Evolutionary conservation across 2,797 vertebrate genomes (phyloP), one percentile per base, ranked within the genome.

Genomic region (Astyanax mexicanus): DNA sequence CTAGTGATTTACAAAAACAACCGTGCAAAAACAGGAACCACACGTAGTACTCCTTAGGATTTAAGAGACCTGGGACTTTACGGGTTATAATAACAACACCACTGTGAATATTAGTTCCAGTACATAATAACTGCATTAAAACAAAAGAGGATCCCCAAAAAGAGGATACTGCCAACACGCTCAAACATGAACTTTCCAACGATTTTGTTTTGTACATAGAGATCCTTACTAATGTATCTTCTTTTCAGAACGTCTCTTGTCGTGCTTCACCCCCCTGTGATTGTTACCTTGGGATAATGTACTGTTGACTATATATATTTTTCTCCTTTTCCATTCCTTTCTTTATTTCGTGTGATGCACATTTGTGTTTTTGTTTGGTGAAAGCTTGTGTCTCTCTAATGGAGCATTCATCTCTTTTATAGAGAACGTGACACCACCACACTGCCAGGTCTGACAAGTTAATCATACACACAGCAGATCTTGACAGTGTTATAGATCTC

Each of bases 381-480:
- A 38, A 66, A 76, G 58, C 10, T 62, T 13, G 42, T 69, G 77
- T 75, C 25, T 37, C 51, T 42, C 13, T 13, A 73, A 54, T 68
- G 79, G 68, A 57, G 1, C 55, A 17, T 72, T 81, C 19, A 55
- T 72, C 69, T 75, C 51, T 81, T 80, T 81, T 73, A 40, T 51
- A 95, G 93, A 78, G 86, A 87, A 79, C 77, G 83, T 85, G 88
- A 88, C 6, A 13, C 85, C 32, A 81, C 54, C 73, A 82, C 85
- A 78, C 83, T 90, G 75, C 81, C 90, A 69, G 84, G 80, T 79
- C 52, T 89, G 81, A 85, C 72, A 65, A 93, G 88, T 77, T 92
- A 89, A 78, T 79, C 65, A 82, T 45, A 49, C 37, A 87, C 86
- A 80, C n/a, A 55, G 58, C 77, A 72, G 61, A 51, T 60, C 84